These are phyloP conservation scores for Nymphalis c-album DNA, from an alignment of 2,888 invertebrate species.

Conservation along the genomic window DNA sequence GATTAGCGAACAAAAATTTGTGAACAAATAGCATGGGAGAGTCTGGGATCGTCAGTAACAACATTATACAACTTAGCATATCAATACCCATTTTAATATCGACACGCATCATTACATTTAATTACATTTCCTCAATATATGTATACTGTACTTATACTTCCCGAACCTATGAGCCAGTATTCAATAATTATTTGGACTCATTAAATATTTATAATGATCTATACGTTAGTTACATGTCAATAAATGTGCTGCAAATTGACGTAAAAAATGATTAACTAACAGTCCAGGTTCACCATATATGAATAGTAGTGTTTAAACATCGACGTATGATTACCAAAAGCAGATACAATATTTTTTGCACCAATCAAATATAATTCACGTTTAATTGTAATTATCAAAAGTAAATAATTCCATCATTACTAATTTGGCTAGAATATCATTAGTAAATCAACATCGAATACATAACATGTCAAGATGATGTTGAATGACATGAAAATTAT, in stretches of 20 bases:
- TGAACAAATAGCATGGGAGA: constrained; percentile 65
- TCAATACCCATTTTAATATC: constrained; percentile 77
- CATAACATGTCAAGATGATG: constrained; percentile 17
- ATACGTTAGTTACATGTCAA: constrained; percentile 64
- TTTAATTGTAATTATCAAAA: constrained; percentile 16
- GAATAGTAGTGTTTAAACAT: constrained; percentile 36
- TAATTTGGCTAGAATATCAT: constrained; percentile 5
- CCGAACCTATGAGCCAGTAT: background rate
- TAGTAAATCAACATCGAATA: constrained; percentile 18
- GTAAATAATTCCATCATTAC: constrained; percentile 8
- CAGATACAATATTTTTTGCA: constrained; percentile 22
- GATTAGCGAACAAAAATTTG: constrained; percentile 73
- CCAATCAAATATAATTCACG: constrained; percentile 12
- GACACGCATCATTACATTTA: constrained; percentile 79
- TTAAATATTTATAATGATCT: constrained; percentile 28
- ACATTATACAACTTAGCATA: constrained; percentile 74
- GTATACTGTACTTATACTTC: constrained; percentile 38
- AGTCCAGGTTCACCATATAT: constrained; percentile 55
- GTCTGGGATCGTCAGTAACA: constrained; percentile 61
- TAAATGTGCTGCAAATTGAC: constrained; percentile 69
- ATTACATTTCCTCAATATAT: constrained; percentile 72
- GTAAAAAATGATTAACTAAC: constrained; percentile 61
- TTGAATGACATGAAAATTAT: constrained; percentile 48
- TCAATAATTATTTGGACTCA: constrained; percentile 1
- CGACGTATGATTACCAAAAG: constrained; percentile 45